A percentile compares a stretch with the other conserved stretches of the same genome.
phyloP scores from a whole-genome alignment of 2,797 vertebrate genomes.

The Amniataba percoides region DNA sequence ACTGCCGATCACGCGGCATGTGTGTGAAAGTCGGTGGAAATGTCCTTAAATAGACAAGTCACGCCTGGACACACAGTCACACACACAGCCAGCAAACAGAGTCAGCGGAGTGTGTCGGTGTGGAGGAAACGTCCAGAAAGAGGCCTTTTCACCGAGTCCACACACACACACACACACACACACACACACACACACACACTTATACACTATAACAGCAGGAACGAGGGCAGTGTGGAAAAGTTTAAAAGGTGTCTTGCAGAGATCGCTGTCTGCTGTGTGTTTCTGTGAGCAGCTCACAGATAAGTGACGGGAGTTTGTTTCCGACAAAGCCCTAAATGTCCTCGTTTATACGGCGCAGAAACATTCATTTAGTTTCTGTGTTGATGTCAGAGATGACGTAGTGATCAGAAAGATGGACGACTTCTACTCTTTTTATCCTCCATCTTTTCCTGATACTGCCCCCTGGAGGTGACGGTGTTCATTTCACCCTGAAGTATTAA shows the following conservation, averaged over 20 bases:
- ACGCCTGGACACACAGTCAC: constrained; percentile 58
- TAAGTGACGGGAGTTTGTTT: constrained; percentile 4
- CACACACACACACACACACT: constrained; percentile 42
- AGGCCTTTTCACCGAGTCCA: constrained; percentile 46
- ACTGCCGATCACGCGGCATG: constrained; percentile 13
- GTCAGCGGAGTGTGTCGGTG: constrained; percentile 64
- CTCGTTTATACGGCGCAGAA: not conserved
- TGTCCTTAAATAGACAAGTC: constrained; percentile 73
- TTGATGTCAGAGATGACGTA: too few relatives aligned
- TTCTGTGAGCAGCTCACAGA: constrained; percentile 14
- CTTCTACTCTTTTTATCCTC: not conserved
- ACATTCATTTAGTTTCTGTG: not conserved
- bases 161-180: constrained; percentile 39
- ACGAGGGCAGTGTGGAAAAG: constrained; percentile 2
- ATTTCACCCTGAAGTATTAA: not conserved
- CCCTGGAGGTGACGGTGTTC: not conserved
- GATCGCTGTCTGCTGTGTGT: constrained; percentile 20
- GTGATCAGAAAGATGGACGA: not conserved
- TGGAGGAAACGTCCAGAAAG: constrained; percentile 59
- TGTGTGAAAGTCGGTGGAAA: constrained; percentile 55
- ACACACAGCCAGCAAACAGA: constrained; percentile 57
- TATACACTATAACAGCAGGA: constrained; percentile 35
- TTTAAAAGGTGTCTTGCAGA: constrained; percentile 28
- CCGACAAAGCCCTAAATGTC: not conserved
- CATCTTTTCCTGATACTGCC: not conserved